A percentile compares a stretch with the other conserved stretches of the same genome.
Evolutionary conservation across 1,140 invertebrate genomes (phyloP).

Genomic region (Pentalonia nigronervosa): DNA sequence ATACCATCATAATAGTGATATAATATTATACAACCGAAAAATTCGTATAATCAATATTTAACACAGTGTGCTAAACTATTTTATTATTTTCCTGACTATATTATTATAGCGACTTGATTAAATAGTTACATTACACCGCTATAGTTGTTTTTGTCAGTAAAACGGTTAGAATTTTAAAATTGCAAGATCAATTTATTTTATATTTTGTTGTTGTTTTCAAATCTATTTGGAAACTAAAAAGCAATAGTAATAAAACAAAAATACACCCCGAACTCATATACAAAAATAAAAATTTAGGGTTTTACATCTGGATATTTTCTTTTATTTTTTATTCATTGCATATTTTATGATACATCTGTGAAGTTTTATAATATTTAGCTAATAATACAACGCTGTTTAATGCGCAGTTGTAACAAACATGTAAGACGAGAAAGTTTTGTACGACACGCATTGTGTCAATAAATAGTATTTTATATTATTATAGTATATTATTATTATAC

Average conservation of each 20-base stretch:
- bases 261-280: neutral
- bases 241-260: neutral
- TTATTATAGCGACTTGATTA: neutral
- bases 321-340: slow-evolving; percentile 19
- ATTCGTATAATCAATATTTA: neutral
- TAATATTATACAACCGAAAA: neutral
- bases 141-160: neutral
- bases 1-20: neutral
- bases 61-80: neutral
- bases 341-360: slow-evolving; percentile 35
- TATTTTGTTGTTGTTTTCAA: neutral
- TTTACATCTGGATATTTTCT: slow-evolving; percentile 43
- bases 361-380: slow-evolving; percentile 10
- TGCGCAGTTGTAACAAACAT: slow-evolving; percentile 2
- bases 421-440: neutral
- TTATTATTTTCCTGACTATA: neutral
- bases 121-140: neutral
- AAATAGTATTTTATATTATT: neutral
- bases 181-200: neutral
- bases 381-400: neutral
- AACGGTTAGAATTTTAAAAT: neutral
- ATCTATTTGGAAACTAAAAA: neutral
- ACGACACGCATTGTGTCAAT: neutral
- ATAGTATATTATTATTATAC: neutral
- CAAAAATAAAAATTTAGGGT: slow-evolving; percentile 26